phyloP scores from a whole-genome alignment of 2,888 invertebrate species.

The Eremobia ochroleuca region DNA sequence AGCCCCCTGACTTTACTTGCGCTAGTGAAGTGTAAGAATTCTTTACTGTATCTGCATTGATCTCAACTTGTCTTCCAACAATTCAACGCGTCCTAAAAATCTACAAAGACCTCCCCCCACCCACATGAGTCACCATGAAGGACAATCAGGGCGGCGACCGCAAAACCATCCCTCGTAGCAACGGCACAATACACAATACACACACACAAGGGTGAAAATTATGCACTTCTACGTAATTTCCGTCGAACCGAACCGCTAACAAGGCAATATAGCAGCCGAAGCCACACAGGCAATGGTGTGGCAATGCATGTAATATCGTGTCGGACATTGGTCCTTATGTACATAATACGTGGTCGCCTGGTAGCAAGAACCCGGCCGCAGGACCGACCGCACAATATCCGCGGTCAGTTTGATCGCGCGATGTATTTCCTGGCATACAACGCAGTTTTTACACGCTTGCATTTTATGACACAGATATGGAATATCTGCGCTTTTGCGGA shows the following conservation, averaged over 20 bases:
- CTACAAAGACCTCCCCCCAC: not conserved
- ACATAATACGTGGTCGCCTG: slow-evolving; percentile 1
- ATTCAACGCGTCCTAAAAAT: slow-evolving; percentile 3
- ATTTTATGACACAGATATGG: slow-evolving; percentile 26
- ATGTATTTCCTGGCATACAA: slow-evolving; percentile 43
- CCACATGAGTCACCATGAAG: slow-evolving; percentile 16
- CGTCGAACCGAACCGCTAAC: slow-evolving; percentile 51
- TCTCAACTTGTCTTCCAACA: not conserved
- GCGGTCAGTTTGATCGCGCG: slow-evolving; percentile 48
- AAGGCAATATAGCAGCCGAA: slow-evolving; percentile 48
- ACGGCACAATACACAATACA: slow-evolving; percentile 26
- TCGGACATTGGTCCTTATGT: slow-evolving; percentile 28
- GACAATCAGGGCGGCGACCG: slow-evolving; percentile 48
- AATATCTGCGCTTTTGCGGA: slow-evolving; percentile 25
- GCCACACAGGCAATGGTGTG: slow-evolving; percentile 38
- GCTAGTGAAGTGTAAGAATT: not conserved
- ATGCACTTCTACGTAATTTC: slow-evolving; percentile 57
- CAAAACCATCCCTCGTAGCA: slow-evolving; percentile 34
- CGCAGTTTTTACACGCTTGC: slow-evolving; percentile 14
- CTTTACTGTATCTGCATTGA: not conserved
- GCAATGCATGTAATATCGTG: slow-evolving; percentile 38
- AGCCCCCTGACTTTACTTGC: not conserved
- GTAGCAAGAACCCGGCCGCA: slow-evolving; percentile 46
- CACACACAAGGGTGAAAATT: slow-evolving; percentile 51
- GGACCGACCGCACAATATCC: slow-evolving; percentile 43